Evolutionary conservation across 1,140 invertebrate species (phyloP).

Genomic region (Zophobas morio): DNA sequence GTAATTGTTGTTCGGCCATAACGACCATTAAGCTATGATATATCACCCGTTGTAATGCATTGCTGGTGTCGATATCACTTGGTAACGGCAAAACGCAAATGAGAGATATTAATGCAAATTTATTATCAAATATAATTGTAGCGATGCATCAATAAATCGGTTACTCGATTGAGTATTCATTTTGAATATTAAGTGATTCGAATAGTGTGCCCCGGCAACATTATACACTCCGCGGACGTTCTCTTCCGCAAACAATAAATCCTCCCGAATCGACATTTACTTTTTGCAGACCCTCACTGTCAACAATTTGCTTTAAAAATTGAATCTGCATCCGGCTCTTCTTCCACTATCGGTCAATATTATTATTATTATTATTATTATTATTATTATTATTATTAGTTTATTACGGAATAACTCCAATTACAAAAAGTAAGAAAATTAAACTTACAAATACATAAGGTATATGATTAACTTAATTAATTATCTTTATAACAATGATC

Average conservation of each 20-base stretch:
- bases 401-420: no score
- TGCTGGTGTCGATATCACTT: conserved; percentile 55
- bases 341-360: conserved; percentile 24
- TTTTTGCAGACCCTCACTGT: conserved; percentile 22
- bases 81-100: conserved; percentile 54
- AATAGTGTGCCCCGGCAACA: conserved; percentile 21
- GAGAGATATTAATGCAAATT: conserved; percentile 56
- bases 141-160: conserved; percentile 51
- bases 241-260: conserved; percentile 13
- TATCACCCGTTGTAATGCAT: conserved; percentile 50
- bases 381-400: no score
- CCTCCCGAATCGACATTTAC: conserved; percentile 9
- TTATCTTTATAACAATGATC: no score
- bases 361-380: no score
- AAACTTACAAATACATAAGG: no score
- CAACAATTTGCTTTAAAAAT: conserved; percentile 44
- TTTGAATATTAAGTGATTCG: conserved; percentile 50
- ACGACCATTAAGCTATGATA: conserved; percentile 50
- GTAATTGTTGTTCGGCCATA: conserved; percentile 49
- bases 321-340: conserved; percentile 12
- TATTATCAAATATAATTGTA: conserved; percentile 56
- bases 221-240: conserved; percentile 2
- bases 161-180: conserved; percentile 48
- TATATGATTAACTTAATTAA: no score
- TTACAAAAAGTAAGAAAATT: no score